Percentiles rank a stretch among this genome's conserved stretches.
Conservation (phyloP, 1,140 invertebrate species). For the Hyles vespertilio region DNA sequence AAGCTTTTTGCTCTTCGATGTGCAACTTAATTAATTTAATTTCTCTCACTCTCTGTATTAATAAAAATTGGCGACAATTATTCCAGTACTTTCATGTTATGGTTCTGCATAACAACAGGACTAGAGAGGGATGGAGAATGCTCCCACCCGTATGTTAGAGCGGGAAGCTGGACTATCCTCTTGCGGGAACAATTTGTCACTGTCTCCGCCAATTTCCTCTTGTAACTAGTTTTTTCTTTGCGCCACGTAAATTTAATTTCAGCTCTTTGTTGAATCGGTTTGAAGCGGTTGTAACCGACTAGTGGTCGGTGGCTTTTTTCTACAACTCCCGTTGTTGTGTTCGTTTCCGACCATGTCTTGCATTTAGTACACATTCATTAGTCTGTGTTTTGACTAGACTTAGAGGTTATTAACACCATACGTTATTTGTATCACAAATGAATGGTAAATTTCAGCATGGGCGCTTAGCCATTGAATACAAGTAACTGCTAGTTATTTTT, state of each 20-base stretch:
- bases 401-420: too few relatives aligned
- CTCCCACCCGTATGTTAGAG: conserved; percentile 33
- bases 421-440: too few relatives aligned
- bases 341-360: not conserved
- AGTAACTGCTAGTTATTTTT: too few relatives aligned
- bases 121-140: conserved; percentile 22
- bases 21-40: not conserved
- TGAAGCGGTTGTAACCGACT: conserved; percentile 44
- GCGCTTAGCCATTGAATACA: too few relatives aligned
- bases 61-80: conserved; percentile 30
- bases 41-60: conserved; percentile 9
- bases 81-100: conserved; percentile 32
- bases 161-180: conserved; percentile 43
- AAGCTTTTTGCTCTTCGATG: too few relatives aligned
- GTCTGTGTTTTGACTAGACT: too few relatives aligned
- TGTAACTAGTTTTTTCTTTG: conserved; percentile 73
- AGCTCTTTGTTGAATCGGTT: conserved; percentile 63
- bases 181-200: conserved; percentile 69
- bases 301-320: conserved; percentile 32
- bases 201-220: conserved; percentile 72
- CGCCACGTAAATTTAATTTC: conserved; percentile 72
- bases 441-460: too few relatives aligned
- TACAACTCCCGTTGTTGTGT: conserved; percentile 12
- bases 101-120: conserved; percentile 20
- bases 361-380: too few relatives aligned